Conservation (phyloP, 2,113 vertebrate species). For the Meriones unguiculatus region DNA sequence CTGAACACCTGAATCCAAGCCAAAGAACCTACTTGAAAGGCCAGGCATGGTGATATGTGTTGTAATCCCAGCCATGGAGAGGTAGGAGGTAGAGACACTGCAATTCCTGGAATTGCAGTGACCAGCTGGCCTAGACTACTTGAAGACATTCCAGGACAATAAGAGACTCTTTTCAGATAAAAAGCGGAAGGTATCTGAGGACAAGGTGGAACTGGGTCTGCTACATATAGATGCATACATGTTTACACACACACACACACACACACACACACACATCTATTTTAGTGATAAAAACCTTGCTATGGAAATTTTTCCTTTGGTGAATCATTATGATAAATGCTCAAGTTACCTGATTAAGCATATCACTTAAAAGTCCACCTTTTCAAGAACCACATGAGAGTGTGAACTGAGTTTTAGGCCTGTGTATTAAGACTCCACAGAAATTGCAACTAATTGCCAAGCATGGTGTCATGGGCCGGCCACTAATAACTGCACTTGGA, state of each 20-base stretch:
- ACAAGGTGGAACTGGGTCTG: neutral
- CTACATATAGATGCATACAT: neutral
- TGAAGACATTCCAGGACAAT: neutral
- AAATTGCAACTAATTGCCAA: neutral
- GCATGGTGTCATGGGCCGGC: neutral
- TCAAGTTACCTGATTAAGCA: neutral
- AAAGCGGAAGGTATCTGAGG: neutral
- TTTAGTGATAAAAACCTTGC: slow-evolving; percentile 15
- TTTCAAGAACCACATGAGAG: neutral
- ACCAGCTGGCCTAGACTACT: neutral
- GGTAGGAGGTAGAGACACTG: neutral
- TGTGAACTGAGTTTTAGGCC: neutral
- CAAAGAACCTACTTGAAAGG: neutral
- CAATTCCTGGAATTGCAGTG: neutral
- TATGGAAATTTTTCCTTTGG: neutral
- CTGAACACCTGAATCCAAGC: neutral
- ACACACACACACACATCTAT: neutral
- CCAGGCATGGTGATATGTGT: neutral
- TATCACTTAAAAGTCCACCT: neutral
- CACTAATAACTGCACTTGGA: too few relatives aligned
- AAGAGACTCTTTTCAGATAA: neutral
- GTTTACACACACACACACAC: neutral
- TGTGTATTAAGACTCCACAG: neutral
- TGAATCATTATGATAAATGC: slow-evolving; percentile 6
- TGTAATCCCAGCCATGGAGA: neutral